Evolutionary conservation across 2,113 vertebrate species (phyloP).

Genomic region (Leptodactylus fuscus): DNA sequence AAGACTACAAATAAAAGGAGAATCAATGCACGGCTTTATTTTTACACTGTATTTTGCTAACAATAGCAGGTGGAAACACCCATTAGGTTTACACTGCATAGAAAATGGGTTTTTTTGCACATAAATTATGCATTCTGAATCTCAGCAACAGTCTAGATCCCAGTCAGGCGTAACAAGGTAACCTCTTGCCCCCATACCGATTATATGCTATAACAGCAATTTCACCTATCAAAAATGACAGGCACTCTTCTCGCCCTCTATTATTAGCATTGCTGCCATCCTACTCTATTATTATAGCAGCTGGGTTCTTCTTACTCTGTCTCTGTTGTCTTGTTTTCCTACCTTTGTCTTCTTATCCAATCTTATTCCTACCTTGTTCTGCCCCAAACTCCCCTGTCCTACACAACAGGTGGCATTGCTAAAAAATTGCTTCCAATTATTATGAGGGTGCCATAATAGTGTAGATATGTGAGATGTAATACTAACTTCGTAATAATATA

Average conservation of each 20-base stretch:
- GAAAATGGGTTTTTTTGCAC: not conserved
- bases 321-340: not conserved
- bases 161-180: not conserved
- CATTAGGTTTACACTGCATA: not conserved
- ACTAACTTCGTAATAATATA: too few relatives aligned
- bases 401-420: not conserved
- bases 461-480: too few relatives aligned
- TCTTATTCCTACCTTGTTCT: not conserved
- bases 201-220: not conserved
- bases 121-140: conserved; percentile 13
- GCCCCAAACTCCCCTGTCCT: not conserved
- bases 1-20: conserved; percentile 22
- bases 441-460: too few relatives aligned
- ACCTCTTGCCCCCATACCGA: not conserved
- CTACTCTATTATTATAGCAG: not conserved
- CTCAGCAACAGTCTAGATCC: not conserved
- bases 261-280: not conserved
- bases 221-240: not conserved
- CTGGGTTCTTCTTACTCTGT: not conserved
- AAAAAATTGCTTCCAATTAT: too few relatives aligned
- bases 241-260: not conserved
- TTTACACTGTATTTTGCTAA: not conserved
- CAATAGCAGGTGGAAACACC: not conserved
- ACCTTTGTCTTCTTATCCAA: not conserved
- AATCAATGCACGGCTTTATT: conserved; percentile 14